Percentiles rank a stretch among this genome's conserved stretches.
These are phyloP conservation scores for Alfaro cultratus DNA, from an alignment of 2,797 vertebrate genomes.

Conservation along the genomic window DNA sequence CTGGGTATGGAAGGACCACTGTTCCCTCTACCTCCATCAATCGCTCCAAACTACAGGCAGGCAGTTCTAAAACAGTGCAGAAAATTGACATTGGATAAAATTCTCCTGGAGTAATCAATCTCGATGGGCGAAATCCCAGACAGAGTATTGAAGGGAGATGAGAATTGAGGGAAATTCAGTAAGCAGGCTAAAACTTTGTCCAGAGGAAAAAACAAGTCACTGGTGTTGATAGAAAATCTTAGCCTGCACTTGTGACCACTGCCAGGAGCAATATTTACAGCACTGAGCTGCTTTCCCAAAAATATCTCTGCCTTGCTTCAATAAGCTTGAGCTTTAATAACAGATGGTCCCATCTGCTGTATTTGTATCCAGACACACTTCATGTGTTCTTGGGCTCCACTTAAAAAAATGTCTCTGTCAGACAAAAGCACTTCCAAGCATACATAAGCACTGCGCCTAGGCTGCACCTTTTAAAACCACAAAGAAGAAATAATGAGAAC, in stretches of 20 bases:
- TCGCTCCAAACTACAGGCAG: no score
- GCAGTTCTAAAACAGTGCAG: no score
- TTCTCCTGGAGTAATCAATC: no score
- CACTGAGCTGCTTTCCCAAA: conserved; percentile 45
- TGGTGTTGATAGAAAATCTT: conserved; percentile 29
- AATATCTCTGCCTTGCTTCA: conserved; percentile 54
- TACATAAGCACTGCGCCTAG: conserved; percentile 37
- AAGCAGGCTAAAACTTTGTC: not conserved
- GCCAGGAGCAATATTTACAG: conserved; percentile 63
- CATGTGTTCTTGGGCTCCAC: conserved; percentile 19
- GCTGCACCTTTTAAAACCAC: conserved; percentile 15
- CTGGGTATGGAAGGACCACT: not conserved
- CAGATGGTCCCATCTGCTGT: conserved; percentile 57
- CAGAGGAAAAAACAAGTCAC: not conserved
- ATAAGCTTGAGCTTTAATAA: conserved; percentile 52
- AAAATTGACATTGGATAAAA: no score
- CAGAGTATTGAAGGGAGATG: no score
- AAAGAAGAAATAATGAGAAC: conserved; percentile 15
- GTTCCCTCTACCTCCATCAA: not conserved
- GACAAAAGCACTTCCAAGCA: conserved; percentile 45
- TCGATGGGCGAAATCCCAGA: no score
- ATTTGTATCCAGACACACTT: conserved; percentile 34
- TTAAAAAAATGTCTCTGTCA: conserved; percentile 31
- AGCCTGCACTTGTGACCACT: conserved; percentile 21
- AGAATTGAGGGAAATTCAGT: no score